Conservation (phyloP, 2,888 invertebrate genomes). For the Drosophila emarginata region DNA sequence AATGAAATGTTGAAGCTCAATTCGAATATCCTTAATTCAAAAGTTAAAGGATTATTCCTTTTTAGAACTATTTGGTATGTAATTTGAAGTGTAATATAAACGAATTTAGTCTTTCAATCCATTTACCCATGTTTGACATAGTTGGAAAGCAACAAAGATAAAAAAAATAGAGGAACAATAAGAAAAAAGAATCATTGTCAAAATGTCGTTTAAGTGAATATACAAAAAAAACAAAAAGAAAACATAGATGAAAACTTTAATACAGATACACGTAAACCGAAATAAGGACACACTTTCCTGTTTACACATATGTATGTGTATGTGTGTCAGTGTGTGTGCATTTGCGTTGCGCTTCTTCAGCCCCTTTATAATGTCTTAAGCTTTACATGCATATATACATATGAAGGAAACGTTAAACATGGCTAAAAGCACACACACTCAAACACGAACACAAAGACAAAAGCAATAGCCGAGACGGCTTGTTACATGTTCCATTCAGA, state of each 20-base stretch:
- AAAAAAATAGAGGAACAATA: conserved; percentile 19
- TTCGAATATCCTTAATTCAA: no score
- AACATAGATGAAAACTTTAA: conserved; percentile 31
- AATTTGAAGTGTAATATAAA: neutral
- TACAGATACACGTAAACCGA: conserved; percentile 36
- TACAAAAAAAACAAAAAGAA: conserved; percentile 37
- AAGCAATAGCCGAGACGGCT: conserved; percentile 11
- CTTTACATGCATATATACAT: conserved; percentile 47
- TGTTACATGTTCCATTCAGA: neutral
- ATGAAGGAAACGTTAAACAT: conserved; percentile 58
- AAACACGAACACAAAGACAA: conserved; percentile 2
- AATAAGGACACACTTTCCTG: conserved; percentile 14
- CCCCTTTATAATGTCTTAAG: conserved; percentile 40
- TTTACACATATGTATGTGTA: neutral
- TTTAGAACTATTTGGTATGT: neutral
- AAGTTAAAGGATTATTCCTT: no score
- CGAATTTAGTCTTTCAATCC: neutral
- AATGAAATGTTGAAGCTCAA: no score
- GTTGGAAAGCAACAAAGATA: neutral
- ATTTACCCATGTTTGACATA: neutral
- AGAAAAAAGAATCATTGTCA: conserved; percentile 50
- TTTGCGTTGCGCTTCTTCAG: conserved; percentile 47
- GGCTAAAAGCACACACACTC: conserved; percentile 35
- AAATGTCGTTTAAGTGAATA: conserved; percentile 46
- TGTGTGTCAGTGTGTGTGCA: conserved; percentile 23